phyloP scores from a whole-genome alignment of 2,113 vertebrate genomes.

The Glaucomys volans region DNA sequence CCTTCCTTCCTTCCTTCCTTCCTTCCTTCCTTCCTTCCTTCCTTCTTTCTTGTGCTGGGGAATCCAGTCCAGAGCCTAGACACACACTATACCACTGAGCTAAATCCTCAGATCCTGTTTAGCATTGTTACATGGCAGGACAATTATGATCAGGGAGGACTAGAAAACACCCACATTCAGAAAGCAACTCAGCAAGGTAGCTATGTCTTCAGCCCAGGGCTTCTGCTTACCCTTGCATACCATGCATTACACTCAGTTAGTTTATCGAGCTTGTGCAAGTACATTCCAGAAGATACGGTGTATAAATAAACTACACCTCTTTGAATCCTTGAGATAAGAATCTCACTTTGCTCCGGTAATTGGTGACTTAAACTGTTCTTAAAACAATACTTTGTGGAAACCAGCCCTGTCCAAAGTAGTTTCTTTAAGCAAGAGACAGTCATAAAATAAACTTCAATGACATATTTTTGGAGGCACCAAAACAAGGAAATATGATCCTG shows the following conservation, averaged over 20 bases:
- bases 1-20: too few species aligned
- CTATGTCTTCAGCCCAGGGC: background rate
- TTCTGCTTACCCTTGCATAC: background rate
- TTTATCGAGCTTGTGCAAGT: background rate
- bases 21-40: too few species aligned
- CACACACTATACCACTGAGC: background rate
- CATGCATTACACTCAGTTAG: background rate
- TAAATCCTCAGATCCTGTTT: background rate
- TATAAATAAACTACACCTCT: background rate
- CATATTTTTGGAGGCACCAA: slow-evolving; percentile 33
- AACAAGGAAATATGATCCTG: background rate
- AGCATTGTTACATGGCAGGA: background rate
- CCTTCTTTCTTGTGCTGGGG: background rate
- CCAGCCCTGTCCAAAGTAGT: background rate
- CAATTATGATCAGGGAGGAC: background rate
- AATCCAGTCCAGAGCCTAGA: background rate
- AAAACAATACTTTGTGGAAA: slow-evolving; percentile 23
- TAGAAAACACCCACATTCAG: background rate
- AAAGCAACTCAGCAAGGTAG: background rate
- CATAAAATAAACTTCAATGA: slow-evolving; percentile 40
- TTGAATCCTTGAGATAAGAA: slow-evolving; percentile 44
- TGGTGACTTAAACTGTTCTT: slow-evolving; percentile 32
- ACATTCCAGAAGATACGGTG: slow-evolving; percentile 5
- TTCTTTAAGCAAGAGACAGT: slow-evolving; percentile 21
- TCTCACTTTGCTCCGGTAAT: slow-evolving; percentile 32